A percentile compares a stretch with the other conserved stretches of the same genome.
phyloP scores from a whole-genome alignment of 2,113 vertebrate species.

The Rallus limicola region DNA sequence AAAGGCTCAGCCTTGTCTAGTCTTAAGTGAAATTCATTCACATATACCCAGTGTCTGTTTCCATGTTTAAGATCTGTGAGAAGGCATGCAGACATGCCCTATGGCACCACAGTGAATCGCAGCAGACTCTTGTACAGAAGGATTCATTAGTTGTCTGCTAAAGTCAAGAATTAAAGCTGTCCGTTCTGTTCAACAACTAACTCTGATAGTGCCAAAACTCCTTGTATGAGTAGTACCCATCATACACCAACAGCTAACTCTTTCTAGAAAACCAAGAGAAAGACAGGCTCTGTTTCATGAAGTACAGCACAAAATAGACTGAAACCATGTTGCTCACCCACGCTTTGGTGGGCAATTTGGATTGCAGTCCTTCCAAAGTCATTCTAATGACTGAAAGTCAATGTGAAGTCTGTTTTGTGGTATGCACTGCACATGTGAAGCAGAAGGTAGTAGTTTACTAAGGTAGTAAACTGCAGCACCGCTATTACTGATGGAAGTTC shows the following conservation, averaged over 20 bases:
- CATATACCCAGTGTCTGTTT: background rate
- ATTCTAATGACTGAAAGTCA: background rate
- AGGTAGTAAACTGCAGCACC: background rate
- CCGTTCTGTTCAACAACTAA: background rate
- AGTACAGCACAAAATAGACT: background rate
- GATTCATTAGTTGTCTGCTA: background rate
- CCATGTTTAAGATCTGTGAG: background rate
- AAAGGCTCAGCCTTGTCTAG: background rate
- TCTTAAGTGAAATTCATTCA: background rate
- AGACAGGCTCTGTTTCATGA: background rate
- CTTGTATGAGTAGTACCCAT: background rate
- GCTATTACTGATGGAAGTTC: background rate
- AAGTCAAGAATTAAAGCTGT: background rate
- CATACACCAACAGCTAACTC: background rate
- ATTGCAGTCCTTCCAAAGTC: background rate
- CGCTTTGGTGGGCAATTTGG: background rate
- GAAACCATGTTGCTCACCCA: background rate
- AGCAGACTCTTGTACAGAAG: background rate
- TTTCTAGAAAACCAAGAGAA: background rate
- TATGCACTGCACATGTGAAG: background rate
- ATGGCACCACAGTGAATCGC: background rate
- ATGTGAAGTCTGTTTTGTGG: background rate
- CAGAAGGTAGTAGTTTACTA: background rate
- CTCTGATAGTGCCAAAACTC: background rate
- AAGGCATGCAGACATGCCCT: background rate